Evolutionary conservation across 2,113 vertebrate genomes (phyloP).

Genomic region (Elgaria multicarinata): DNA sequence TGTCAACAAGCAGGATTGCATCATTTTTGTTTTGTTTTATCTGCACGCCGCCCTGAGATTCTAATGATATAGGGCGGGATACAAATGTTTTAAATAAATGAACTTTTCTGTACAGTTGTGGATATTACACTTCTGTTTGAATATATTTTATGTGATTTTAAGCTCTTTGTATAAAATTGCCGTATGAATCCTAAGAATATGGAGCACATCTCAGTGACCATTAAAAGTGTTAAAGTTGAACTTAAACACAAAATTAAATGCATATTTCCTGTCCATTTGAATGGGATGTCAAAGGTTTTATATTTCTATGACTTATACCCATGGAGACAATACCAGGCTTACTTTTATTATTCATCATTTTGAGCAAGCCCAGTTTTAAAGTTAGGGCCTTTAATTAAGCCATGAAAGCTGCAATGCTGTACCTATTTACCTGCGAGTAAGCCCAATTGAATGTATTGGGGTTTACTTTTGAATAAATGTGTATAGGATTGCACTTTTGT

Average conservation of each 20-base stretch:
- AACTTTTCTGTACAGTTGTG: constrained; percentile 43
- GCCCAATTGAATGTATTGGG: neutral
- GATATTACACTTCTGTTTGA: constrained; percentile 29
- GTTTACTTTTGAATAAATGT: neutral
- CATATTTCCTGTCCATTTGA: neutral
- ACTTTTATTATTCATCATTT: neutral
- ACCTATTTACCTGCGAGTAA: neutral
- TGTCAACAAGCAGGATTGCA: too few species aligned
- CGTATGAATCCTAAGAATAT: neutral
- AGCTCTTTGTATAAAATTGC: neutral
- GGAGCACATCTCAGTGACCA: neutral
- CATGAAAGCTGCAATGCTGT: neutral
- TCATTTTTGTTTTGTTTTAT: too few species aligned
- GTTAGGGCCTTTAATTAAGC: neutral
- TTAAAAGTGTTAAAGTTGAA: neutral
- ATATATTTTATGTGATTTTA: constrained; percentile 30
- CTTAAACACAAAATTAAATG: neutral
- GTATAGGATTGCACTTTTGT: neutral
- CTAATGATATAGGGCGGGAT: too few species aligned
- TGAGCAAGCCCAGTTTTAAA: neutral
- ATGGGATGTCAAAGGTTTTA: neutral
- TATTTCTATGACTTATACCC: neutral
- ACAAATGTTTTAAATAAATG: too few species aligned
- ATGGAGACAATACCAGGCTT: neutral
- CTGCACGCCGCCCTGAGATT: too few species aligned